Evolutionary conservation across 2,797 vertebrate species (phyloP).

Genomic region (Eupleurogrammus muticus): DNA sequence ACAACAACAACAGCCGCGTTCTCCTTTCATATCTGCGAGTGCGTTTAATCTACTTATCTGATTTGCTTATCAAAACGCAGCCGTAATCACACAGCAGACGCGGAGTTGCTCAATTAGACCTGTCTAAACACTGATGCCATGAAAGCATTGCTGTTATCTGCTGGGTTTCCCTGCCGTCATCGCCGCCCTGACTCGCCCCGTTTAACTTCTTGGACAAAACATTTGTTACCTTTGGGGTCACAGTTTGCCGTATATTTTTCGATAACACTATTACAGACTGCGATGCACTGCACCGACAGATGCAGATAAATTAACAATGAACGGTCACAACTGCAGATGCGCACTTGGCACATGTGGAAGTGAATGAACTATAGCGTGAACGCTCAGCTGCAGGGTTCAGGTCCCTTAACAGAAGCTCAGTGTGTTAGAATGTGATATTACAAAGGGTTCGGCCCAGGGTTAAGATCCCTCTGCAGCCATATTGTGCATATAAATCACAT

Average conservation of each 20-base stretch:
- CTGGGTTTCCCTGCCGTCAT: slow-evolving; percentile 27
- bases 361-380: slow-evolving; percentile 48
- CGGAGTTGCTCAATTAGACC: slow-evolving; percentile 59
- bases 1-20: slow-evolving; percentile 27
- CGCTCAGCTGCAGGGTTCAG: slow-evolving; percentile 39
- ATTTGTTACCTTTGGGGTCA: slow-evolving; percentile 11
- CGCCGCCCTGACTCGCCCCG: slow-evolving; percentile 3
- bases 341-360: slow-evolving; percentile 45
- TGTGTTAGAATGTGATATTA: slow-evolving; percentile 52
- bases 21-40: slow-evolving; percentile 48
- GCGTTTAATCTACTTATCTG: slow-evolving; percentile 70
- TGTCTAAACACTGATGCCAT: slow-evolving; percentile 33
- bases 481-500: slow-evolving; percentile 64
- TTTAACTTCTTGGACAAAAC: slow-evolving; percentile 25
- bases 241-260: slow-evolving; percentile 21
- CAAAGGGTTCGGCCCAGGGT: slow-evolving; percentile 61
- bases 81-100: slow-evolving; percentile 57
- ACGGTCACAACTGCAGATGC: slow-evolving; percentile 50
- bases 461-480: slow-evolving; percentile 53
- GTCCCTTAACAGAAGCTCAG: slow-evolving; percentile 35
- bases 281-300: slow-evolving; percentile 26
- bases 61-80: slow-evolving; percentile 54
- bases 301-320: slow-evolving; percentile 64
- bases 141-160: slow-evolving; percentile 30
- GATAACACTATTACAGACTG: slow-evolving; percentile 32